Conservation (phyloP, 2,797 vertebrate genomes). For the Pangasius krempfi region DNA sequence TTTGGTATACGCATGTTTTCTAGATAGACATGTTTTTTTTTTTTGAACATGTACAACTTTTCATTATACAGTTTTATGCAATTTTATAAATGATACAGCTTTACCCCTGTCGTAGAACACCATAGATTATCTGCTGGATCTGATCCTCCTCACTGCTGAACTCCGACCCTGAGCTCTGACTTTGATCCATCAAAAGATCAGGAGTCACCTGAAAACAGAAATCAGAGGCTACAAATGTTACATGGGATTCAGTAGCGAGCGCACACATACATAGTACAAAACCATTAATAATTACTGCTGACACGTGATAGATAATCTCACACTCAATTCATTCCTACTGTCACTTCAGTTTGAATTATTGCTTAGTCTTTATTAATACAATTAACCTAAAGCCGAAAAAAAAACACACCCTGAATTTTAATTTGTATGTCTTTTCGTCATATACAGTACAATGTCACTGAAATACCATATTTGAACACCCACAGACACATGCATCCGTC, state of each 20-base stretch:
- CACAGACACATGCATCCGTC: not conserved
- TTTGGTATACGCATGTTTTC: not conserved
- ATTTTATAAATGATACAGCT: not conserved
- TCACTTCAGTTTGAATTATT: not conserved
- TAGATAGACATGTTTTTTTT: not conserved
- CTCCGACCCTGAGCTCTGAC: slow-evolving; percentile 76
- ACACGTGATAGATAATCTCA: not conserved
- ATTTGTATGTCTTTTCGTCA: not conserved
- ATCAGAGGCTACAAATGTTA: slow-evolving; percentile 68
- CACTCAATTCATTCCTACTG: not conserved
- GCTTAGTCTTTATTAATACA: not conserved
- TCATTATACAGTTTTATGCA: not conserved
- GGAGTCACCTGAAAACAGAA: slow-evolving; percentile 87
- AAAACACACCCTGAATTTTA: not conserved
- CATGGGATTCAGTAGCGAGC: slow-evolving; percentile 27
- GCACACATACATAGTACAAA: not conserved
- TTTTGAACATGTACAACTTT: not conserved
- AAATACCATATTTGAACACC: not conserved
- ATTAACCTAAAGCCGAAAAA: not conserved
- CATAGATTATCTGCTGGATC: slow-evolving; percentile 80
- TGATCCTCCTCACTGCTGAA: slow-evolving; percentile 79
- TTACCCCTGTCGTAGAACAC: slow-evolving; percentile 89
- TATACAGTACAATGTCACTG: not conserved
- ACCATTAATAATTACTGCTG: not conserved
- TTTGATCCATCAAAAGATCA: slow-evolving; percentile 92